A percentile compares a stretch with the other conserved stretches of the same genome.
Evolutionary conservation across 2,113 vertebrate genomes (phyloP).

Genomic region (Leucoraja erinaceus): DNA sequence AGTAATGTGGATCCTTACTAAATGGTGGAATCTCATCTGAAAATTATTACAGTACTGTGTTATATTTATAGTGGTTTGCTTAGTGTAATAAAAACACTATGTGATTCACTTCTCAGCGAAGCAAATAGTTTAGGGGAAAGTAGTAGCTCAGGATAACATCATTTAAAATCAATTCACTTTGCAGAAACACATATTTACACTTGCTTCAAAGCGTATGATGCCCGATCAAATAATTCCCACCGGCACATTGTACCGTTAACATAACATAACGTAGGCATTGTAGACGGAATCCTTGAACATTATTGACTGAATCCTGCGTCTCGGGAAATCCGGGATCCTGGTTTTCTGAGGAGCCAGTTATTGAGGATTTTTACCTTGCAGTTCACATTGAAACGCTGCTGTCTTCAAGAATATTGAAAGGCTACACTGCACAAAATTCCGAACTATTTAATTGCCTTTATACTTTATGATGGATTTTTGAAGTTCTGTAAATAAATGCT

Average conservation of each 20-base stretch:
- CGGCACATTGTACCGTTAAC: background rate
- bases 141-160: too few species aligned
- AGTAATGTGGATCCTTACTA: too few species aligned
- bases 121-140: background rate
- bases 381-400: background rate
- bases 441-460: background rate
- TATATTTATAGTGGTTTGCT: too few species aligned
- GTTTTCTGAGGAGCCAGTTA: background rate
- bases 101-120: too few species aligned
- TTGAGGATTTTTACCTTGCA: background rate
- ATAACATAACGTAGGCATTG: background rate
- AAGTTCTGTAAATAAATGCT: background rate
- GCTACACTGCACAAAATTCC: background rate
- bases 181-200: too few species aligned
- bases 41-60: too few species aligned
- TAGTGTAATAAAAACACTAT: too few species aligned
- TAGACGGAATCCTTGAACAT: too few species aligned
- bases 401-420: background rate
- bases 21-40: too few species aligned
- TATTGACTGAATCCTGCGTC: background rate
- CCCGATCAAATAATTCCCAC: background rate
- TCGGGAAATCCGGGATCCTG: slow-evolving; percentile 5
- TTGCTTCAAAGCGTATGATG: too few species aligned
- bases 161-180: too few species aligned
- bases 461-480: background rate